These are phyloP conservation scores for Anneissia japonica DNA, from an alignment of 35 echinoderm and acorn worm species.

Conservation along the genomic window DNA sequence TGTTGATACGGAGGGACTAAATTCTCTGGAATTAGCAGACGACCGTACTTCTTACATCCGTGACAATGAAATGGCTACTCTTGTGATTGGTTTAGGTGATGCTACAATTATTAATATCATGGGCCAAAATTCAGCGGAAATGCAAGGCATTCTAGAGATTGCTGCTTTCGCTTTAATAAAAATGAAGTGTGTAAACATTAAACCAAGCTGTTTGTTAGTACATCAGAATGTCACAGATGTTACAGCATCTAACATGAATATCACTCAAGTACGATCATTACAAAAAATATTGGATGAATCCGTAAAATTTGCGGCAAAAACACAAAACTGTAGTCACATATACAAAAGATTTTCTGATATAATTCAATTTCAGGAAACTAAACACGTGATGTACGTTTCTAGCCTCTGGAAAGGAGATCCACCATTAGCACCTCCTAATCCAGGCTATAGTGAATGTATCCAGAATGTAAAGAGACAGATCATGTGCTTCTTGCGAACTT, in stretches of 20 bases:
- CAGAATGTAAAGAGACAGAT: neutral
- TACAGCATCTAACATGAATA: conserved; percentile 1
- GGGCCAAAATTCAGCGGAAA: conserved; percentile 8
- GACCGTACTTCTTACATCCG: neutral
- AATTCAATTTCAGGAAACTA: conserved; percentile 6
- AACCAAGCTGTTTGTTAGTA: conserved; percentile 10
- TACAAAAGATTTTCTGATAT: conserved; percentile 21
- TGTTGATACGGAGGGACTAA: conserved; percentile 22
- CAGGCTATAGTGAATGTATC: neutral
- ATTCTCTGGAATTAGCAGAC: conserved; percentile 8
- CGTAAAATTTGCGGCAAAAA: neutral
- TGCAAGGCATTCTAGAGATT: conserved; percentile 28
- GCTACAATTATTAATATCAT: conserved; percentile 25
- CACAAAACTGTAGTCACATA: conserved; percentile 9
- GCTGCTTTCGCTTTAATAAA: conserved; percentile 23
- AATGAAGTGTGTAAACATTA: conserved; percentile 18
- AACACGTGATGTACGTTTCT: conserved; percentile 22
- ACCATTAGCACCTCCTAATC: neutral
- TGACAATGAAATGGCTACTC: conserved; percentile 39
- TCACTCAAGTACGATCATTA: neutral
- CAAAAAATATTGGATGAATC: conserved; percentile 7
- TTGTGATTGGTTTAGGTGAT: conserved; percentile 23
- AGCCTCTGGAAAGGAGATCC: conserved; percentile 14
- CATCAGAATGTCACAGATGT: conserved; percentile 20
- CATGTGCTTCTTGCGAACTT: neutral